Base-by-base conservation (phyloP, 2,113 vertebrate genomes). In the Oplegnathus fasciatus region DNA sequence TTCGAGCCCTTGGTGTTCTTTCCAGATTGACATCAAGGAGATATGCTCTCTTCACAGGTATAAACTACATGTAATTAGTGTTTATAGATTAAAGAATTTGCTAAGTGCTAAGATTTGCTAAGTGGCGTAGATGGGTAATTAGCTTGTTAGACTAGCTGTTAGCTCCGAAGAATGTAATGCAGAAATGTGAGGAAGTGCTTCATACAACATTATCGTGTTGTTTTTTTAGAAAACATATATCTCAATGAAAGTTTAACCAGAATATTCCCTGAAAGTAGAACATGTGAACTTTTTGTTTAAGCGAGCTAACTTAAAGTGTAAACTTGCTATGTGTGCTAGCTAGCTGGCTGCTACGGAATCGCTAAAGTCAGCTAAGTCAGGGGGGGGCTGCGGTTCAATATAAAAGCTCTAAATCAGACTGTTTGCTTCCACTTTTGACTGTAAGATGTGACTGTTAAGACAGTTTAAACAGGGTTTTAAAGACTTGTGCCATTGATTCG, bases 1-100 rank as follows among this genome's bases (percentile, higher is more conserved):
- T 95, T 17, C 92, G 95, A 92, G 92, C 93, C 54, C 26, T 95
- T 74, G 96, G 95, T 67, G 88, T 91, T 76, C 92, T 96, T 11
- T 95, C 94, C 81, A 92, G 84, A 72, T 52, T 94, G 17, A 75
- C 93, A 83, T 71, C 75, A 58, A 90, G 85, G 65, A 94, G 91
- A 94, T 95, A 95, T 66, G 52, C 83, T 8, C 50, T 93, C 4
- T 58, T 84, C 32, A 66, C 91, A 92, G 95, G 95, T 96, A 90
- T 1, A 61, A 28, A 37, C 1, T 4, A 15, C 4, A 28, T 2
- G 1, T n/a, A 15, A 52, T 28, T 18, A 2, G 2, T 22, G 0
- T 13, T 6, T 30, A 13, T 15, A 1, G 34, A 8, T 0, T 0
- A 48, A 18, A 5, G 9, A 26, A 48, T 54, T 14, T 9, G 26